Base-by-base conservation (phyloP, 2,797 vertebrate species). In the Enteromius mattozi region DNA sequence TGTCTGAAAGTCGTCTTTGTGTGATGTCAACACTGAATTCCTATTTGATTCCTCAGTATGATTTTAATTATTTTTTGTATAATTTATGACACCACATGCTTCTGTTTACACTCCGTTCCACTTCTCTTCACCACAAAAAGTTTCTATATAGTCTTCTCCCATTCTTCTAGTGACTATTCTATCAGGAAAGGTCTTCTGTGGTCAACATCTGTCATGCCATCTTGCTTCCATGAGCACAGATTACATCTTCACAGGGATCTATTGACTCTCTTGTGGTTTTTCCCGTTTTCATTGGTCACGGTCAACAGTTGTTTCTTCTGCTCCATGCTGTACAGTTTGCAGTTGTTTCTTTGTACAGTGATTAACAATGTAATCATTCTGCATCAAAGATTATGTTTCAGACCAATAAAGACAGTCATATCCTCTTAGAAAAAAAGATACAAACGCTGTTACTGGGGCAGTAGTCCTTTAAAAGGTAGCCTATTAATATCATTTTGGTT, bases 121-220 rank as follows among this genome's bases (percentile, higher is more conserved):
- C 12, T 42, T 68, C 16, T 61, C 6, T 19, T 24, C 42, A n/a
- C 17, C 27, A 63, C 19, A 74, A 30, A 17, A 45, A 19, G 4
- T 81, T 72, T 16, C 33, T 80, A 54, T 69, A 54, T 17, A 45
- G n/a, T 56, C 8, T 7, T 63, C 70, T 74, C 3, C 10, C 21
- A 30, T 74, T 42, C 16, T 49, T 21, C 17, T 21, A 45, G 17
- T 81, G 21, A 51, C 9, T 42, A 8, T 56, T 47, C 45, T 77
- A 17, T 47, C 45, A 65, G 4, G 56, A 65, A 82, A 82, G 81
- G 81, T 83, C 61, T 77, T 83, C 37, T 78, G 49, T 78, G 82
- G 82, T 70, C 82, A 83, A 59, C 75, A 78, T 84, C 74, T 70
- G 74, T 70, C 66, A 78, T 84, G 27, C n/a, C 82, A 78, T 69